Base-by-base conservation (phyloP, 1,140 invertebrate species). In the Drosophila kikkawai region DNA sequence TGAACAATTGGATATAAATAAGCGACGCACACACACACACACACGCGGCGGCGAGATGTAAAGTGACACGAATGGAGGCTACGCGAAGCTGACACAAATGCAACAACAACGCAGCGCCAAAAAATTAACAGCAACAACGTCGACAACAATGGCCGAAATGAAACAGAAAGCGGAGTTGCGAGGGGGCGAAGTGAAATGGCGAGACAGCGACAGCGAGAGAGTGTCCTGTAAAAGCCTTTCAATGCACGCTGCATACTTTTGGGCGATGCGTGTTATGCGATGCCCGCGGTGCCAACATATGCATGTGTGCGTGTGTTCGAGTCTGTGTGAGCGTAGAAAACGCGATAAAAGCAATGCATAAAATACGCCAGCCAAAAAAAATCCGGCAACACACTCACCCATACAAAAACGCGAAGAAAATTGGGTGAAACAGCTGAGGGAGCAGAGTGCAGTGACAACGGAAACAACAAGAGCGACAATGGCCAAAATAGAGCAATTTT, bases 1-100 rank as follows among this genome's bases (percentile, higher is more conserved):
- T 90, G 85, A 90, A 90, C 85, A 90, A 90, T 90, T 90, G 85
- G 85, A 82, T 90, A 90, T 90, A 90, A 90, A 90, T 90, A 90
- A 90, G 85, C 84, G 81, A 78, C 69, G 37, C 50, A 74, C 19
- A 50, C 64, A 58, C 37, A 79, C 13, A 37, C 5, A 29, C 26
- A n/a, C 37, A 50, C 58, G 51, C 58, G 66, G 51, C 44, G 42
- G 48, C 41, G 59, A 34, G 45, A 50, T 59, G 68, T 44, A 53
- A 83, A 80, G 82, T 78, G 80, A 82, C 71, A 80, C 66, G 78
- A 48, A 67, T 61, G 68, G 53, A 26, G 53, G 53, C 51, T 22
- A 53, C 70, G 67, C 39, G 66, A 60, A 58, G 45, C 74, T 80
- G 69, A 75, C 76, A 88, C 80, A 88, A 83, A 78, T 78, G 84